Evolutionary conservation across 1,140 invertebrate species (phyloP).

Genomic region (Drosophila seguyi): DNA sequence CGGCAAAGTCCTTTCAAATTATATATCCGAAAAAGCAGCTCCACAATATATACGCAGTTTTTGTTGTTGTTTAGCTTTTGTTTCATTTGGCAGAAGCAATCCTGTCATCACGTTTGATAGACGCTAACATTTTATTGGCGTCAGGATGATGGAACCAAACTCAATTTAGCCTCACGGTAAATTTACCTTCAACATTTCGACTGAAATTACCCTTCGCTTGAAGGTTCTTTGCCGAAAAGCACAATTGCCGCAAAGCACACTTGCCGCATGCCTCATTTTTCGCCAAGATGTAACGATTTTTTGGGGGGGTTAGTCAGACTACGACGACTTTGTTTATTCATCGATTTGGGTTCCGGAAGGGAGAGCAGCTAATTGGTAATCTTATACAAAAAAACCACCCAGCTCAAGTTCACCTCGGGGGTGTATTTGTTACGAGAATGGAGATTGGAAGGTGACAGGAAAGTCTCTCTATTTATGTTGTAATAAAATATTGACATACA

Average conservation of each 20-base stretch:
- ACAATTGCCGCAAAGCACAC: constrained; percentile 1
- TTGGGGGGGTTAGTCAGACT: too few species aligned
- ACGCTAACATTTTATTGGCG: constrained; percentile 21
- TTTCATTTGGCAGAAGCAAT: constrained; percentile 7
- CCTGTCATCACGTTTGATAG: constrained; percentile 23
- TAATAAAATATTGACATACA: constrained; percentile 58
- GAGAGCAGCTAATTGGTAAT: constrained; percentile 20
- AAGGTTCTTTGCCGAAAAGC: background rate
- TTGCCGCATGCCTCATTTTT: constrained; percentile 14
- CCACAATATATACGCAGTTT: constrained; percentile 4
- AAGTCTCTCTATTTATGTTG: constrained; percentile 29
- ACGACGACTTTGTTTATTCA: constrained; percentile 22
- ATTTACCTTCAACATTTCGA: constrained; percentile 22
- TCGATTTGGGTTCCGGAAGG: background rate
- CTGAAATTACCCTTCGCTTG: constrained; percentile 12
- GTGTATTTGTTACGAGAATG: too few species aligned
- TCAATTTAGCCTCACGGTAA: constrained; percentile 17
- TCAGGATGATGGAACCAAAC: constrained; percentile 19
- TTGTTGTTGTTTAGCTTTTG: background rate
- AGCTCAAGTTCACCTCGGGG: too few species aligned
- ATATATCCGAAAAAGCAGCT: constrained; percentile 4
- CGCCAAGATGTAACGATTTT: constrained; percentile 10
- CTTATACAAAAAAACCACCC: constrained; percentile 2
- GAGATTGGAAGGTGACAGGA: constrained; percentile 3
- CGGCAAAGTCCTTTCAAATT: background rate